Conservation (phyloP, 2,797 vertebrate species). For the Sparus aurata region DNA sequence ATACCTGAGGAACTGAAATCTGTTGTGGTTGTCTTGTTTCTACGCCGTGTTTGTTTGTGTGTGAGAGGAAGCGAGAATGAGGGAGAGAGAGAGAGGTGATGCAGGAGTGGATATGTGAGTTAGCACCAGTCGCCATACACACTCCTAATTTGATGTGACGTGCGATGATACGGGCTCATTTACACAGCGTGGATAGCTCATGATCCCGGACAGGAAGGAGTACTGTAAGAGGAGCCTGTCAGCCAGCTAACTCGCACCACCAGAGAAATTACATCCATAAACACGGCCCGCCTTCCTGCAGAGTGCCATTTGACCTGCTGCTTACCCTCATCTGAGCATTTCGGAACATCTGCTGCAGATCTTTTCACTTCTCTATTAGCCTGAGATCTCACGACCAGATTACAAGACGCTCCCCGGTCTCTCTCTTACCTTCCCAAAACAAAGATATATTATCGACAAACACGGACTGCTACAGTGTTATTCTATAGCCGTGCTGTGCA, state of each 20-base stretch:
- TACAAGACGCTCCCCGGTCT: conserved; percentile 29
- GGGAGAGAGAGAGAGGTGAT: conserved; percentile 7
- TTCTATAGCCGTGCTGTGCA: conserved; percentile 53
- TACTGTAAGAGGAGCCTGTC: conserved; percentile 54
- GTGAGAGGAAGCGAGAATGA: conserved; percentile 8
- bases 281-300: conserved; percentile 56
- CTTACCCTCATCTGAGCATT: conserved; percentile 49
- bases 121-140: conserved; percentile 40
- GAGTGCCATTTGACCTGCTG: conserved; percentile 62
- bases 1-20: conserved; percentile 42
- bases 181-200: conserved; percentile 29
- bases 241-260: conserved; percentile 45
- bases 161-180: conserved; percentile 43
- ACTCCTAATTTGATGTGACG: conserved; percentile 58
- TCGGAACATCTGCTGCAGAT: conserved; percentile 67
- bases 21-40: conserved; percentile 38
- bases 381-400: conserved; percentile 63
- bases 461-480: conserved; percentile 54
- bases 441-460: conserved; percentile 65
- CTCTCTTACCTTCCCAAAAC: conserved; percentile 69
- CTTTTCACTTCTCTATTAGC: conserved; percentile 63
- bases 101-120: conserved; percentile 33
- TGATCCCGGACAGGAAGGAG: conserved; percentile 36
- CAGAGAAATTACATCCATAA: conserved; percentile 64
- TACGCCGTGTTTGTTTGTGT: conserved; percentile 37